Evolutionary conservation across 2,113 vertebrate genomes (phyloP), one percentile per base, ranked within the genome.

Genomic region (Sylvilagus bachmani): DNA sequence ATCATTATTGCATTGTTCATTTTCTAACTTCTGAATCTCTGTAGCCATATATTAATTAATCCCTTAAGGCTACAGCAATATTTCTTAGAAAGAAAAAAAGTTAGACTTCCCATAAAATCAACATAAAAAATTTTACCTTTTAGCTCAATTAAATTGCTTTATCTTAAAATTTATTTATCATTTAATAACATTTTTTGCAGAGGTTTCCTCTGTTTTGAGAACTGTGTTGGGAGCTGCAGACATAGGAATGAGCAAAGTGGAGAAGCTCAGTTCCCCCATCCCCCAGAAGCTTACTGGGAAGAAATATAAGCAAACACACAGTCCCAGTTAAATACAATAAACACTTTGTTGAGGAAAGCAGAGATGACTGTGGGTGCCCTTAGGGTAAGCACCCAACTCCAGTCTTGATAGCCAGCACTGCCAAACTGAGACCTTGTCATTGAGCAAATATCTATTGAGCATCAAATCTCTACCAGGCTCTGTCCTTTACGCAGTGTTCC

Each of bases 1-100:
- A 22, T 73, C 17, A 69, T 75, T 61, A 71, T 2, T 55, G 10
- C 27, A 61, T 36, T 70, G 31, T 22, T 93, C 53, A 44, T 51
- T 70, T 74, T 73, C 55, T 49, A 94, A 51, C 31, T 79, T 87
- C 13, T 64, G 38, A 96, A 49, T 49, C 29, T 95, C 38, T 93
- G 33, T 14, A 53, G 17, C 27, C 49, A 74, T 1, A n/a, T 73
- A 6, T 24, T 77, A 29, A 90, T 16, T 70, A 49, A 83, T 58
- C 10, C 5, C 44, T 80, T 94, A 55, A 31, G 33, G 84, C 11
- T 44, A 74, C 0, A 84, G 19, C 33, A 70, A 8, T 84, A 69
- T 83, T 89, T 89, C 21, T 36, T 67, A 62, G 61, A 29, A 83
- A 74, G 29, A 44, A 74, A 88, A 83, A 70, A 24, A 55, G 5